These are phyloP conservation scores for Megaleporinus macrocephalus DNA, from an alignment of 2,113 vertebrate genomes.

Conservation along the genomic window DNA sequence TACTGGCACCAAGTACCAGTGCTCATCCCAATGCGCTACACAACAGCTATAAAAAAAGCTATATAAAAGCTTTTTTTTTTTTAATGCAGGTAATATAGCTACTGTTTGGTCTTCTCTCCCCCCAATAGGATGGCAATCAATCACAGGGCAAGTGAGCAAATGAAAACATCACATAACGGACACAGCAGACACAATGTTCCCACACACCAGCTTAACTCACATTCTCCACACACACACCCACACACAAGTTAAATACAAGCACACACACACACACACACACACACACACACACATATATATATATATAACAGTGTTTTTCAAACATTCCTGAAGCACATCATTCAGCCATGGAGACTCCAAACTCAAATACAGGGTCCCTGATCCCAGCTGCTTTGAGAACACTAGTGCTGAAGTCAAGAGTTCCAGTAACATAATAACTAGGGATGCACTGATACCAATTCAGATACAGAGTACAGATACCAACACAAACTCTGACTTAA, in stretches of 20 bases:
- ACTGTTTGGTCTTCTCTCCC: neutral
- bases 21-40: too few relatives aligned
- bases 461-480: too few relatives aligned
- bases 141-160: neutral
- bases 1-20: too few relatives aligned
- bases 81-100: neutral
- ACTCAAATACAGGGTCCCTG: constrained; percentile 49
- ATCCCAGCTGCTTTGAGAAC: constrained; percentile 29
- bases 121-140: neutral
- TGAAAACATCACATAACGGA: neutral
- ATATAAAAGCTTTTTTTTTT: neutral
- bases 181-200: constrained; percentile 1
- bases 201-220: neutral
- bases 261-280: neutral
- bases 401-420: too few relatives aligned
- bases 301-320: neutral
- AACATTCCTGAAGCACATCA: neutral
- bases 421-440: too few relatives aligned
- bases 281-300: neutral
- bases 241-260: constrained; percentile 13
- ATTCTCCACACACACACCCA: neutral
- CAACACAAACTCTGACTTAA: too few relatives aligned
- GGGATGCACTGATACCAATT: too few relatives aligned
- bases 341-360: constrained; percentile 5
- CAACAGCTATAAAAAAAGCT: neutral